phyloP scores from a whole-genome alignment of 2,113 vertebrate species.

The Dicaeum eximium region DNA sequence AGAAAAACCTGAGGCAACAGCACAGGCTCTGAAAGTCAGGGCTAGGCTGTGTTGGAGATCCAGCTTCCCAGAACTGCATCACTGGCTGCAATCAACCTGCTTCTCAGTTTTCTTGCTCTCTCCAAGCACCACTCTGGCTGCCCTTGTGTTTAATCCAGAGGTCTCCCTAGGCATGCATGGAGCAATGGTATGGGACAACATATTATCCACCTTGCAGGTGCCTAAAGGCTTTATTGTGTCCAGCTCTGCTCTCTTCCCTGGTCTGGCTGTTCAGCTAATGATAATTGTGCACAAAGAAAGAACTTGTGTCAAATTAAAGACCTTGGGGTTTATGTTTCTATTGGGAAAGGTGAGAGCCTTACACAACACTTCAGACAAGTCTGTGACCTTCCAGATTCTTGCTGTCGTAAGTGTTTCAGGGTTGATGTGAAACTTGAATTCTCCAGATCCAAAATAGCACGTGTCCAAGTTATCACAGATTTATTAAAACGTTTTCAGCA shows the following conservation, averaged over 20 bases:
- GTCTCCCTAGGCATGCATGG: not conserved
- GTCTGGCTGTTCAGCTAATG: not conserved
- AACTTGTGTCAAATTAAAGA: not conserved
- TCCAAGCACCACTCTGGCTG: accelerated
- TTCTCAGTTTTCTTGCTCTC: not conserved
- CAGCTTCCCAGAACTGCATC: not conserved
- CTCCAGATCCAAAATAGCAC: not conserved
- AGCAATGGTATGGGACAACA: not conserved
- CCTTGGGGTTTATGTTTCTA: not conserved
- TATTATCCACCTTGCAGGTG: not conserved
- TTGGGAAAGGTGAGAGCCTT: not conserved
- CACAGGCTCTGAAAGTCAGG: not conserved
- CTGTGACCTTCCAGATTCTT: not conserved
- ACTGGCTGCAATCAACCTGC: not conserved
- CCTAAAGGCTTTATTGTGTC: not conserved
- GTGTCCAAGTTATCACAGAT: not conserved
- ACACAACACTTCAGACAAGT: not conserved
- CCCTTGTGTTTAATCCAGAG: accelerated
- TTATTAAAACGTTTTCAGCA: not conserved
- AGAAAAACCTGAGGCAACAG: not conserved
- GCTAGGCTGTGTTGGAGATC: not conserved
- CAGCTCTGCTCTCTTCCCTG: not conserved
- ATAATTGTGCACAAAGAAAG: not conserved
- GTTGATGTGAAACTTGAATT: not conserved
- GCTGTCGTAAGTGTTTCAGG: not conserved